Evolutionary conservation across 92 coral and sea anemone genomes (phyloP).

Genomic region (Siderastrea siderea): DNA sequence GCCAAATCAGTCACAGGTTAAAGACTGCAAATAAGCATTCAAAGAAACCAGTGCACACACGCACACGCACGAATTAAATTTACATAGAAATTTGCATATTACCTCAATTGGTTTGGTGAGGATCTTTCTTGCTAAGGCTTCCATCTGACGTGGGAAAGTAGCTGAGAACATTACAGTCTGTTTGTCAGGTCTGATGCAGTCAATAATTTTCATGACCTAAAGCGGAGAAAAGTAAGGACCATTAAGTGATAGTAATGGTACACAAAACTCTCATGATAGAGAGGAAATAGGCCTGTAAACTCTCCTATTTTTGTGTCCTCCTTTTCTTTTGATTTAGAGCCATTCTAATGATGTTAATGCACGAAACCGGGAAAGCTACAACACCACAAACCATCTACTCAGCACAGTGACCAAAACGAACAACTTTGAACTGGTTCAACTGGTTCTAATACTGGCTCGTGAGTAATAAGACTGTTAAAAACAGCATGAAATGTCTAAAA

Average conservation of each 20-base stretch:
- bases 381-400: too few relatives aligned
- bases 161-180: slow-evolving; percentile 99
- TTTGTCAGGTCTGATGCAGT: slow-evolving; percentile 96
- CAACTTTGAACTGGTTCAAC: too few relatives aligned
- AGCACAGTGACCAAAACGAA: too few relatives aligned
- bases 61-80: too few relatives aligned
- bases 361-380: too few relatives aligned
- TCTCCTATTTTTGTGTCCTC: too few relatives aligned
- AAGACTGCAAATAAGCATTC: not conserved
- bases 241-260: not conserved
- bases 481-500: too few relatives aligned
- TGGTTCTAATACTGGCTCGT: too few relatives aligned
- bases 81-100: not conserved
- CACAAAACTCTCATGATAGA: not conserved
- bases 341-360: too few relatives aligned
- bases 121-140: slow-evolving; percentile 92
- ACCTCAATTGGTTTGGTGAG: slow-evolving; percentile 92
- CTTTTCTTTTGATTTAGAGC: too few relatives aligned
- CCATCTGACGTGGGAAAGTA: slow-evolving; percentile 99
- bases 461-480: too few relatives aligned
- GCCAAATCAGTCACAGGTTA: not conserved
- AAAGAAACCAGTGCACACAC: too few relatives aligned
- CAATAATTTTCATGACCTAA: slow-evolving; percentile 95
- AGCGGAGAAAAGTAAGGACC: not conserved
- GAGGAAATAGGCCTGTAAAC: not conserved